Base-by-base conservation (phyloP, 2,113 vertebrate species). In the Laterallus jamaicensis region DNA sequence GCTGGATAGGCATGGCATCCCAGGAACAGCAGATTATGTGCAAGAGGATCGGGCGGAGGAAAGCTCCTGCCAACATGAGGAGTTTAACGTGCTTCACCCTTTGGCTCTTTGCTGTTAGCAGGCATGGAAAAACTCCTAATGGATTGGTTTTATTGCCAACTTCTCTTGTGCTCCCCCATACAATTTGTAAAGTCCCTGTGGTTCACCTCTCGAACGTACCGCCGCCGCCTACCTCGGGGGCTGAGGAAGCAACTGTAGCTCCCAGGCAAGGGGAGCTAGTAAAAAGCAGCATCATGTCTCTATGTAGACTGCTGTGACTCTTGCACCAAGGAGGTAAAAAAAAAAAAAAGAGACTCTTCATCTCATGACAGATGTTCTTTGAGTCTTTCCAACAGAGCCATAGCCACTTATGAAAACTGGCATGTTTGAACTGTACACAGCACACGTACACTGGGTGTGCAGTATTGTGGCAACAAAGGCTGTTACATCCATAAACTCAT, bases 381-480 rank as follows among this genome's bases (percentile, higher is more conserved):
- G 1, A 71, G 76, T 40, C 68, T 73, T 63, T 21, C 42, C 91
- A 94, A 77, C 49, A 50, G 49, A 49, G 78, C 55, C 1, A 5
- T 37, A 82, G 54, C 12, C 2, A 32, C 73, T 18, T 18, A 63
- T 1, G 8, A 77, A n/a, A 25, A 67, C 63, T 15, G 2, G 52
- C 20, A 5, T 78, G 96, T 90, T 89, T 94, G 88, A 91, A 85
- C 62, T 7, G 0, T 15, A 71, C 92, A 95, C 82, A 90, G 6
- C 59, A 54, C 82, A 56, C 32, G 6, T 14, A 67, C 59, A 0
- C 62, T 19, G 82, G 92, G 86, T 5, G 86, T 82, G 82, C 91
- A 31, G 80, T 95, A 88, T 95, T 97, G 82, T 95, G 95, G 93
- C 88, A 97, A 95, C 94, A 93, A 40, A n/a, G 92, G 12, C 76